Percentiles rank a stretch among this genome's conserved stretches.
Conservation (phyloP, 2,797 vertebrate species). For the Liparis tanakae region DNA sequence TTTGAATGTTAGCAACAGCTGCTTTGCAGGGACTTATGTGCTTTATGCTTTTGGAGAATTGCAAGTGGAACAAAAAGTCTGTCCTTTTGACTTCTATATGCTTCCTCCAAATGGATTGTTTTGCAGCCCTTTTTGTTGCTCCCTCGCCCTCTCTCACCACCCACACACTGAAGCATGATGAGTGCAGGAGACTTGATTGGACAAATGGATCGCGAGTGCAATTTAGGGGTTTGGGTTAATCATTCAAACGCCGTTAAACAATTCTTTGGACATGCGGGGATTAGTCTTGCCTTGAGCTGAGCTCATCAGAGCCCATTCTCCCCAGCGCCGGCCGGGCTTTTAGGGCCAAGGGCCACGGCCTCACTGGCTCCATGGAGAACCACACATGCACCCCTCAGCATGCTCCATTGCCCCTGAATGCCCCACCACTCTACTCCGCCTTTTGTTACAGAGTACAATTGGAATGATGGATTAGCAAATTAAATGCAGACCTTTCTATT, state of each 20-base stretch:
- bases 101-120: slow-evolving; percentile 62
- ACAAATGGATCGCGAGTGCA: slow-evolving; percentile 78
- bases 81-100: slow-evolving; percentile 64
- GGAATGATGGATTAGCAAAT: slow-evolving; percentile 82
- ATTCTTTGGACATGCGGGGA: slow-evolving; percentile 80
- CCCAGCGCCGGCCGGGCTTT: slow-evolving; percentile 62
- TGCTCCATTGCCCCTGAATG: slow-evolving; percentile 77
- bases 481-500: slow-evolving; percentile 79
- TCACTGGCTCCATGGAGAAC: slow-evolving; percentile 69
- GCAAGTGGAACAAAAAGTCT: slow-evolving; percentile 52
- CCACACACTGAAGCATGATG: slow-evolving; percentile 61
- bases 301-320: slow-evolving; percentile 76
- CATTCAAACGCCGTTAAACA: slow-evolving; percentile 81
- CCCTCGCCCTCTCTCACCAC: slow-evolving; percentile 45
- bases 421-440: slow-evolving; percentile 70
- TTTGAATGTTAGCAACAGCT: slow-evolving; percentile 75
- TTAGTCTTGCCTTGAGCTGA: slow-evolving; percentile 78
- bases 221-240: slow-evolving; percentile 78
- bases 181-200: slow-evolving; percentile 68
- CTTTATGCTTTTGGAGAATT: slow-evolving; percentile 65
- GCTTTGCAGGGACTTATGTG: slow-evolving; percentile 48
- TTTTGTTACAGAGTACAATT: slow-evolving; percentile 75
- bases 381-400: slow-evolving; percentile 74
- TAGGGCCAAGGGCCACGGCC: slow-evolving; percentile 76
- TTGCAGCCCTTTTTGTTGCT: slow-evolving; percentile 50